These are phyloP conservation scores for Danaus chrysippus DNA, from an alignment of 2,888 invertebrate genomes.

Conservation along the genomic window DNA sequence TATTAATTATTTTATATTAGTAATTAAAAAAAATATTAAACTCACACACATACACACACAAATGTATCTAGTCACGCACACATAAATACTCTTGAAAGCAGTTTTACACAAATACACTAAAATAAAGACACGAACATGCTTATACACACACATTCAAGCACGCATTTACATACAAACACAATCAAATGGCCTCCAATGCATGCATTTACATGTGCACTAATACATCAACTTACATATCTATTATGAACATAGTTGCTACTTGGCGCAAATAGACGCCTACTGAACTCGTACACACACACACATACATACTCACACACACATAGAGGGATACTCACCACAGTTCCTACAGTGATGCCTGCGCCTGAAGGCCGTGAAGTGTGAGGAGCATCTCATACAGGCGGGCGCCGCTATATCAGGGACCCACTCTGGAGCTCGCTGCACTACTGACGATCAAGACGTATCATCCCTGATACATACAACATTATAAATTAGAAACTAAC, in stretches of 20 bases:
- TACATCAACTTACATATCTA: background rate
- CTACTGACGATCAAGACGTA: slow-evolving; percentile 24
- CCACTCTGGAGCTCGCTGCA: slow-evolving; percentile 88
- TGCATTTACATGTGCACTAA: no score
- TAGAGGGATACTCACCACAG: slow-evolving; percentile 81
- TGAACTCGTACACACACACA: background rate
- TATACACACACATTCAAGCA: no score
- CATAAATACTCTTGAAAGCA: no score
- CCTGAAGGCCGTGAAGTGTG: slow-evolving; percentile 96
- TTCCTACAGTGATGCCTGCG: slow-evolving; percentile 98
- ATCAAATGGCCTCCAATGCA: no score
- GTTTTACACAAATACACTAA: no score
- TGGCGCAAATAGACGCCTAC: background rate
- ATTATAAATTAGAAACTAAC: background rate
- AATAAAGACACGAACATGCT: no score
- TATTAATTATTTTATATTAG: background rate
- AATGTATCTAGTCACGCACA: no score
- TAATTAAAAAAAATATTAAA: no score
- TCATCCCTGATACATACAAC: slow-evolving; percentile 32
- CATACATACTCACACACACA: background rate
- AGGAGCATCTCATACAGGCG: slow-evolving; percentile 94
- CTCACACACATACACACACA: no score
- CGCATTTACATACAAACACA: no score
- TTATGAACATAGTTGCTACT: background rate
- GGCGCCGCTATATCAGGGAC: slow-evolving; percentile 96